Evolutionary conservation across 1,140 invertebrate genomes (phyloP).

Genomic region (Hyles euphorbiae): DNA sequence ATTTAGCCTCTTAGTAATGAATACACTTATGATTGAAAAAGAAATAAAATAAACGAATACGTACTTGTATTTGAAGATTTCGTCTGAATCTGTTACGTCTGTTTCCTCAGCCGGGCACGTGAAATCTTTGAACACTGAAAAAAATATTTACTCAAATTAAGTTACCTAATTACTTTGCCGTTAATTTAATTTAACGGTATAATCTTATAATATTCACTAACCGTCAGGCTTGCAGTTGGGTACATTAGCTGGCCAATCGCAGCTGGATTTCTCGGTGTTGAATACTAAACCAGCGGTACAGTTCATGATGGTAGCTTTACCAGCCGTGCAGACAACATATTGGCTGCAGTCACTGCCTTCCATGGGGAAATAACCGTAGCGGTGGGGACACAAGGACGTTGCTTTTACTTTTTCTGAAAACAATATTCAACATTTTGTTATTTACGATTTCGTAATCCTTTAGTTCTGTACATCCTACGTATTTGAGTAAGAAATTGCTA

Average conservation of each 20-base stretch:
- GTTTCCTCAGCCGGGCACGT: constrained; percentile 23
- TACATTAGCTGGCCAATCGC: constrained; percentile 89
- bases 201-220: constrained; percentile 32
- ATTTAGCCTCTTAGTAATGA: too few relatives aligned
- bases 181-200: too few relatives aligned
- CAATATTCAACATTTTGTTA: constrained; percentile 3
- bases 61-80: constrained; percentile 32
- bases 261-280: constrained; percentile 82
- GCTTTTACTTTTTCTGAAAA: constrained; percentile 64
- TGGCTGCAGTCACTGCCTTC: constrained; percentile 83
- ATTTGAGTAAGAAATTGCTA: too few relatives aligned
- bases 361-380: constrained; percentile 86
- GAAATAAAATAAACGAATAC: neutral
- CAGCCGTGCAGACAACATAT: constrained; percentile 88
- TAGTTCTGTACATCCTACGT: too few relatives aligned
- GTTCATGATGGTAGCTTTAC: constrained; percentile 76
- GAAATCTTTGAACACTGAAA: constrained; percentile 34
- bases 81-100: constrained; percentile 13
- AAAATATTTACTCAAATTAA: neutral
- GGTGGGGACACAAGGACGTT: constrained; percentile 85
- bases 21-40: too few relatives aligned
- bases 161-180: too few relatives aligned
- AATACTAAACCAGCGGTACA: constrained; percentile 90
- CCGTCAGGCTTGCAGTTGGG: constrained; percentile 82
- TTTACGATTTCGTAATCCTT: neutral